Evolutionary conservation across 1,140 invertebrate genomes (phyloP), one percentile per base, ranked within the genome.

Genomic region (Drosophila ananassae): DNA sequence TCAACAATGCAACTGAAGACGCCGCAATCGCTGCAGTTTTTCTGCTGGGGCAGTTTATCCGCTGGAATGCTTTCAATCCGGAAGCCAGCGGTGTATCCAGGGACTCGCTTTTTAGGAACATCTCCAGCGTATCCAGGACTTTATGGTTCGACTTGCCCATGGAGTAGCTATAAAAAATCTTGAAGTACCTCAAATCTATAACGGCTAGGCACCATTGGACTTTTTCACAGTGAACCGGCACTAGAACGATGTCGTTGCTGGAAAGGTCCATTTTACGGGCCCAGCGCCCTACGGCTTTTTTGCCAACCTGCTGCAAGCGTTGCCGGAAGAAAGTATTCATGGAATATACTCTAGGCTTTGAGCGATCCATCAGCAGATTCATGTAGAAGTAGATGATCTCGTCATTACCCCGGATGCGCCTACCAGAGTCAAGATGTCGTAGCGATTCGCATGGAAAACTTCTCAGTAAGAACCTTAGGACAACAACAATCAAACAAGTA

Each of bases 271-370:
- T 94, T 92, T 97, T 98, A 53, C 95, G 94, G 0, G 98, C 98
- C 97, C 98, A 98, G 28, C 98, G 92, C 76, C 95, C 95, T 0
- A 98, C 92, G 5, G 94, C 95, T 2, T 94, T 74, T 77, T 97
- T 95, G 12, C 89, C 89, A 55, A 93, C 93, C 61, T 94, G 94
- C 47, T 95, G 91, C 2, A 99, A 92, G 91, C 97, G 98, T 1
- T 96, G 95, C 91, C 98, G 98, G 91, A 99, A 99, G 92, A 99
- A 99, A 3, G 98, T 99, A 82, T 97, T 99, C 92, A 98, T 98
- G 0, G 96, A 95, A 92, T 91, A 87, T 0, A 91, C 90, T 6
- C 60, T 81, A 1, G 90, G 95, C 97, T 98, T 92, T 97, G 56
- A 99, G 6, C 90, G 84, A 41, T 91, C 87, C 0, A 51, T 80